Evolutionary conservation across 2,888 invertebrate species (phyloP).

Genomic region (Ceramica pisi): DNA sequence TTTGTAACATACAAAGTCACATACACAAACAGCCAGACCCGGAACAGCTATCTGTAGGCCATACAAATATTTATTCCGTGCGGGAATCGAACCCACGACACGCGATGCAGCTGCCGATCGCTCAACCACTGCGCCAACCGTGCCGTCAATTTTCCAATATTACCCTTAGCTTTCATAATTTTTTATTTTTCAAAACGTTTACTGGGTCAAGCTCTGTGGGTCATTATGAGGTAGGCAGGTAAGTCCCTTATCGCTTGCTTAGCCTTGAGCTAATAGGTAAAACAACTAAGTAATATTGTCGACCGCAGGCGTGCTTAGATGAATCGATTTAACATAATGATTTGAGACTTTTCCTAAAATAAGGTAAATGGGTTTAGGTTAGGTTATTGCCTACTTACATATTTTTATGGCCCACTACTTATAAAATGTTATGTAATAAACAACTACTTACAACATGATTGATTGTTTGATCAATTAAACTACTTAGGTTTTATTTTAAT

Average conservation of each 20-base stretch:
- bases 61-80: no score
- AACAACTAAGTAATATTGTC: constrained; percentile 52
- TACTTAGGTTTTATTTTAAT: no score
- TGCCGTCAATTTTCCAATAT: no score
- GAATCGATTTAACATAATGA: constrained; percentile 54
- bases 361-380: constrained; percentile 27
- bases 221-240: constrained; percentile 58
- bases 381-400: constrained; percentile 3
- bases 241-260: constrained; percentile 57
- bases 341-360: constrained; percentile 44
- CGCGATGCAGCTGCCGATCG: no score
- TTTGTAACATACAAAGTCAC: no score
- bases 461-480: no score
- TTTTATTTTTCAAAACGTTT: constrained; percentile 30
- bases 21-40: no score
- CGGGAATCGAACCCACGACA: no score
- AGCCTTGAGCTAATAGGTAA: constrained; percentile 76
- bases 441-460: no score
- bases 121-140: no score
- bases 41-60: no score
- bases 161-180: constrained; percentile 5
- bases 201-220: constrained; percentile 65
- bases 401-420: not conserved
- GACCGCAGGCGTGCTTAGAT: constrained; percentile 39
- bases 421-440: not conserved